Evolutionary conservation across 2,888 invertebrate genomes (phyloP).

Genomic region (Hydropsyche betteni): DNA sequence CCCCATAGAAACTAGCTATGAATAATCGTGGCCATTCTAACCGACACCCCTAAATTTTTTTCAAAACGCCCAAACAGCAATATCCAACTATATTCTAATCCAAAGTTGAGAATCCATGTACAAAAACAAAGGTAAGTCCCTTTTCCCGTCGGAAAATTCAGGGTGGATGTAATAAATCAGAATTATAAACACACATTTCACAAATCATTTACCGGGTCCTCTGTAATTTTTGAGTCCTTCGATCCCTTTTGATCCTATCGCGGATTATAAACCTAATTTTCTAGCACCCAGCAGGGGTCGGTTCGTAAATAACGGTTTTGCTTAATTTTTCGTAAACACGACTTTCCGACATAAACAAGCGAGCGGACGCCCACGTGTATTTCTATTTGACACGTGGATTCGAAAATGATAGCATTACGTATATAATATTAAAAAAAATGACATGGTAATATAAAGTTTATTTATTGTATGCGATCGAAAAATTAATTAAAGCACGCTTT

Average conservation of each 20-base stretch:
- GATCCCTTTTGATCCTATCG: constrained; percentile 15
- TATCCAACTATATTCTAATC: no score
- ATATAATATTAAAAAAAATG: no score
- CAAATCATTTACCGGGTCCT: constrained; percentile 43
- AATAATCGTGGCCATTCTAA: constrained; percentile 40
- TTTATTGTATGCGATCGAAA: no score
- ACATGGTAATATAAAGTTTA: no score
- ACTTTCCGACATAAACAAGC: constrained; percentile 43
- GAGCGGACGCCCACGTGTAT: neutral
- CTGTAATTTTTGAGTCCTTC: constrained; percentile 16
- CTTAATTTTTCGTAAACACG: constrained; percentile 50
- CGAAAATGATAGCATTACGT: no score
- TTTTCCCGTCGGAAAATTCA: no score
- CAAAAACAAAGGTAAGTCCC: no score
- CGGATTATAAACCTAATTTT: constrained; percentile 48
- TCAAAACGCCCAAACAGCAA: no score
- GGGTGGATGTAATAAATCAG: constrained; percentile 40
- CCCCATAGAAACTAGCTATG: constrained; percentile 37
- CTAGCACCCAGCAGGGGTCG: constrained; percentile 33
- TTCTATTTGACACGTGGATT: no score
- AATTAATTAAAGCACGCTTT: no score
- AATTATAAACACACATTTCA: constrained; percentile 46
- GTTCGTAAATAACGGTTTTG: constrained; percentile 46
- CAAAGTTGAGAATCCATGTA: no score
- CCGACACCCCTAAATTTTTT: constrained; percentile 3